Conservation (phyloP, 2,888 invertebrate genomes). For the Tachystola acroxantha region DNA sequence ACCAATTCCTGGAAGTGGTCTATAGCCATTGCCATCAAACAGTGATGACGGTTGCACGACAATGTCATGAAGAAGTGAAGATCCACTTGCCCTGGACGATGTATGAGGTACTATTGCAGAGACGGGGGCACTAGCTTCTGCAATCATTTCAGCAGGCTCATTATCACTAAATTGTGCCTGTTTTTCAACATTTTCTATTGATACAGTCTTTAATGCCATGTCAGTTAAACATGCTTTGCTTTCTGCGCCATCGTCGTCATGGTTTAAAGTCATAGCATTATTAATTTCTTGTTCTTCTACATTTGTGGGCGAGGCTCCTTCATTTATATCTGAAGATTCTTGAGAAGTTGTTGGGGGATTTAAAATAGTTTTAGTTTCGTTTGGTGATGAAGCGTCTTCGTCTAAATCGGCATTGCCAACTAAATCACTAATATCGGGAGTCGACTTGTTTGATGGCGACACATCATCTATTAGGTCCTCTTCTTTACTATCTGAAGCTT, state of each 20-base stretch:
- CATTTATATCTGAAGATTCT: not conserved
- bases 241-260: not conserved
- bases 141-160: conserved; percentile 28
- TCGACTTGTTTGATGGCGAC: too few species aligned
- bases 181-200: not conserved
- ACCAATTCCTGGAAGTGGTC: conserved; percentile 14
- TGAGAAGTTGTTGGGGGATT: not conserved
- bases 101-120: conserved; percentile 20
- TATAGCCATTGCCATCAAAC: conserved; percentile 13
- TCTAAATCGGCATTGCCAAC: too few species aligned
- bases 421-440: too few species aligned
- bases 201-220: not conserved
- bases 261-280: not conserved
- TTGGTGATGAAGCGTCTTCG: too few species aligned
- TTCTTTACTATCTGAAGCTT: not conserved
- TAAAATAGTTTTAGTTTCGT: not conserved
- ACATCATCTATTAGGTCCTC: too few species aligned
- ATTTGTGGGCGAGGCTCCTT: too few species aligned
- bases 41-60: conserved; percentile 21
- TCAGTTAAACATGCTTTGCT: not conserved
- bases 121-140: conserved; percentile 39
- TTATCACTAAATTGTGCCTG: not conserved
- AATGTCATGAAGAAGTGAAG: conserved; percentile 18
- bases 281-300: too few species aligned
- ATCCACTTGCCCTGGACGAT: conserved; percentile 13